Percentiles rank a stretch among this genome's conserved stretches.
Evolutionary conservation across 1,140 invertebrate genomes (phyloP).

Genomic region (Drosophila pruinosa): DNA sequence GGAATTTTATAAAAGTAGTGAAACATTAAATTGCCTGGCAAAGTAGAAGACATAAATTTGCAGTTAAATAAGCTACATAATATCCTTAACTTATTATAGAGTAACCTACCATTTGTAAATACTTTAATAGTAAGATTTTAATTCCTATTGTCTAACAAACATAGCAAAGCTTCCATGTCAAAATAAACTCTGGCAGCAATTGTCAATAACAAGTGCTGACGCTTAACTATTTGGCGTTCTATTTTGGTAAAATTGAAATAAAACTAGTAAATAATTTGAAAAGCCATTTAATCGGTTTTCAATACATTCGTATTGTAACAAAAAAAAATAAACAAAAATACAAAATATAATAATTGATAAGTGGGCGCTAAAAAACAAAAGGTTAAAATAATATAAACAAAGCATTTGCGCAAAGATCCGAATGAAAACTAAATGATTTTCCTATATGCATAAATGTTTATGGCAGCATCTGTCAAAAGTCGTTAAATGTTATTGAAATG

Average conservation of each 20-base stretch:
- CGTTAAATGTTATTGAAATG: constrained; percentile 66
- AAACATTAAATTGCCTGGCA: neutral
- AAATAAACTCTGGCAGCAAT: too few species aligned
- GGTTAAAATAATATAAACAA: constrained; percentile 23
- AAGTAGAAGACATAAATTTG: too few species aligned
- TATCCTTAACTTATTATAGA: too few species aligned
- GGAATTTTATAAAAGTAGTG: neutral
- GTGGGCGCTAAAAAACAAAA: constrained; percentile 16
- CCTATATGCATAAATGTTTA: constrained; percentile 37
- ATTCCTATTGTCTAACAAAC: too few species aligned
- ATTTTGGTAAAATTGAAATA: neutral
- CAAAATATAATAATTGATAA: constrained; percentile 12
- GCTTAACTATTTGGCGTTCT: neutral
- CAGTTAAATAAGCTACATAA: too few species aligned
- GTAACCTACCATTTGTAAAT: too few species aligned
- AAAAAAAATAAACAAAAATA: too few species aligned
- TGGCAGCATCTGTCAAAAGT: constrained; percentile 34
- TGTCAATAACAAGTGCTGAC: too few species aligned
- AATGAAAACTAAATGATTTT: constrained; percentile 55
- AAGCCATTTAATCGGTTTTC: neutral
- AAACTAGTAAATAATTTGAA: neutral
- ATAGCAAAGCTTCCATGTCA: too few species aligned
- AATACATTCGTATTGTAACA: too few species aligned
- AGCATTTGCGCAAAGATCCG: constrained; percentile 2
- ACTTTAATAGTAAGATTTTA: too few species aligned